Evolutionary conservation across 2,797 vertebrate genomes (phyloP).

Genomic region (Peromyscus eremicus): DNA sequence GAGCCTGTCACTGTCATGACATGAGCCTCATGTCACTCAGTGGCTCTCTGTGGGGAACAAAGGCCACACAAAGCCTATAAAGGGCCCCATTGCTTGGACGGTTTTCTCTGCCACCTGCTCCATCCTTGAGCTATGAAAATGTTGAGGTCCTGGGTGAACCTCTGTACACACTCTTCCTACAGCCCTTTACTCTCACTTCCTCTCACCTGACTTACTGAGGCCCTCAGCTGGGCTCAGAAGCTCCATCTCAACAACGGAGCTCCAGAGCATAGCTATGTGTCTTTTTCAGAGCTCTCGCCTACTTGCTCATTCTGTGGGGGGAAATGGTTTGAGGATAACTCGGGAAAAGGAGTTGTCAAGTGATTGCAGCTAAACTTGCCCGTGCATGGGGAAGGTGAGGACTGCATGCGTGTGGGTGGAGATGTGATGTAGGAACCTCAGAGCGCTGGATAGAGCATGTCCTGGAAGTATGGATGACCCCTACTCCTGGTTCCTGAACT

Average conservation of each 20-base stretch:
- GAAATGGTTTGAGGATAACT: neutral
- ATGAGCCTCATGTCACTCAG: neutral
- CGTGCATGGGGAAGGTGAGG: fast-evolving
- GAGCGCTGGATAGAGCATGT: fast-evolving
- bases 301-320: neutral
- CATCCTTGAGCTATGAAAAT: neutral
- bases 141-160: neutral
- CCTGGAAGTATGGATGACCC: too few relatives aligned
- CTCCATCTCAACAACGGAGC: neutral
- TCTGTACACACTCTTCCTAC: neutral
- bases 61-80: slow-evolving; percentile 2
- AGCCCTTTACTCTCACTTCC: neutral
- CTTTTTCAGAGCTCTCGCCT: slow-evolving; percentile 1
- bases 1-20: neutral
- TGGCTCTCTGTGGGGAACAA: neutral
- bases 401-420: neutral
- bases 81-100: neutral
- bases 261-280: neutral
- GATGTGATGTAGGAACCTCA: neutral
- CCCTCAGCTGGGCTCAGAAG: neutral
- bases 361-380: neutral
- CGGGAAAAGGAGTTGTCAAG: neutral
- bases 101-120: neutral
- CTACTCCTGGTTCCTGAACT: neutral
- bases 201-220: neutral